phyloP scores from a whole-genome alignment of 2,113 vertebrate genomes.

The Apus apus region DNA sequence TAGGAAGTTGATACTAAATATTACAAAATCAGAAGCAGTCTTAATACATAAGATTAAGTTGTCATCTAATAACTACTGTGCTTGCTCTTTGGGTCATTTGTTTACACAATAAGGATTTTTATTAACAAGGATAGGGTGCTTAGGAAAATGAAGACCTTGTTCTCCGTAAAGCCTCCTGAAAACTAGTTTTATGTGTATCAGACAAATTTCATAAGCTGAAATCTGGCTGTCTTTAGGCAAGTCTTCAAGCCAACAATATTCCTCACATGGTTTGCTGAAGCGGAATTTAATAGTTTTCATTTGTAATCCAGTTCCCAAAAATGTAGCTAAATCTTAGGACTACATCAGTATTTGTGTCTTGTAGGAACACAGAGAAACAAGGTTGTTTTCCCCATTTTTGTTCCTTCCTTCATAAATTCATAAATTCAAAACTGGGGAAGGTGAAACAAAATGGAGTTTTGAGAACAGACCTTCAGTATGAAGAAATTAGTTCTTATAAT shows the following conservation, averaged over 20 bases:
- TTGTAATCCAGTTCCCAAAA: background rate
- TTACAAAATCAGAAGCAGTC: background rate
- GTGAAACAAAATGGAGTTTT: background rate
- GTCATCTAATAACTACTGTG: background rate
- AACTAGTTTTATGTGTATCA: background rate
- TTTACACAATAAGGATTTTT: background rate
- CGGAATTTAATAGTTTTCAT: background rate
- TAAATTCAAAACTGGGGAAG: background rate
- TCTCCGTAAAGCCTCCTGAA: background rate
- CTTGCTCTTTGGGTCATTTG: background rate
- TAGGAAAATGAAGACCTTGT: background rate
- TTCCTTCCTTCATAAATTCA: background rate
- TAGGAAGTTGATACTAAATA: background rate
- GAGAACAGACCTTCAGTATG: background rate
- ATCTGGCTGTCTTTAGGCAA: background rate
- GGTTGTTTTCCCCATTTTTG: background rate
- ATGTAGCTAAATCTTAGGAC: background rate
- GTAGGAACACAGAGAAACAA: background rate
- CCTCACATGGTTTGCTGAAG: background rate
- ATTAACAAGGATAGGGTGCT: rapidly evolving
- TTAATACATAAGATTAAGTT: background rate
- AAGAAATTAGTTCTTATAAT: background rate
- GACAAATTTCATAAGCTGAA: background rate
- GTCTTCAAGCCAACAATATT: background rate
- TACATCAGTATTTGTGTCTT: background rate